Evolutionary conservation across 2,888 invertebrate genomes (phyloP).

Genomic region (Hipparchia semele): DNA sequence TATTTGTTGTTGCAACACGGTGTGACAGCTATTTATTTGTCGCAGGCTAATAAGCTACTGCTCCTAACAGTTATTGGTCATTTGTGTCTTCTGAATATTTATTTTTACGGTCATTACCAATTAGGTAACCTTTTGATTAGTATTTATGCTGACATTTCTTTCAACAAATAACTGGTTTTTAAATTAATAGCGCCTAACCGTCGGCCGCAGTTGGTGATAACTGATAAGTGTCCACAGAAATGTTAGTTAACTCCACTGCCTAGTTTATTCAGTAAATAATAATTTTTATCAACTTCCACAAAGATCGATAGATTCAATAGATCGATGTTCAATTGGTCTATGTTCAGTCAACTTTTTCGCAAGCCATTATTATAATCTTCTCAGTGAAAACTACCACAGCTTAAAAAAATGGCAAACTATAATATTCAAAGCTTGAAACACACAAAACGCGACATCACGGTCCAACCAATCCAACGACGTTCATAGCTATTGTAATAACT

Average conservation of each 20-base stretch:
- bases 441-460: too few relatives aligned
- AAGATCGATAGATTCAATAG: too few relatives aligned
- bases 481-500: too few relatives aligned
- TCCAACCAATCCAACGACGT: too few relatives aligned
- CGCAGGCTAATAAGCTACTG: background rate
- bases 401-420: too few relatives aligned
- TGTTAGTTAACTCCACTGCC: background rate
- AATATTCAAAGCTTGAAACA: too few relatives aligned
- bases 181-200: background rate
- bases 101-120: background rate
- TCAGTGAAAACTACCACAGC: too few relatives aligned
- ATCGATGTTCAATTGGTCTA: too few relatives aligned
- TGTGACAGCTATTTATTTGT: conserved; percentile 48
- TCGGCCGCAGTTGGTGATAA: conserved; percentile 5
- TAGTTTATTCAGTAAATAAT: background rate
- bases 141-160: conserved; percentile 4
- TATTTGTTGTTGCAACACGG: conserved; percentile 56
- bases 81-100: background rate
- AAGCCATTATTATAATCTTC: too few relatives aligned
- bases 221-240: background rate
- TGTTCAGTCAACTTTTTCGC: too few relatives aligned
- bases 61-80: background rate
- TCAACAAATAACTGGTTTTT: conserved; percentile 10
- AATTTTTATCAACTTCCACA: background rate
- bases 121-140: conserved; percentile 2